Base-by-base conservation (phyloP, 2,113 vertebrate species). In the Aphelocoma coerulescens region DNA sequence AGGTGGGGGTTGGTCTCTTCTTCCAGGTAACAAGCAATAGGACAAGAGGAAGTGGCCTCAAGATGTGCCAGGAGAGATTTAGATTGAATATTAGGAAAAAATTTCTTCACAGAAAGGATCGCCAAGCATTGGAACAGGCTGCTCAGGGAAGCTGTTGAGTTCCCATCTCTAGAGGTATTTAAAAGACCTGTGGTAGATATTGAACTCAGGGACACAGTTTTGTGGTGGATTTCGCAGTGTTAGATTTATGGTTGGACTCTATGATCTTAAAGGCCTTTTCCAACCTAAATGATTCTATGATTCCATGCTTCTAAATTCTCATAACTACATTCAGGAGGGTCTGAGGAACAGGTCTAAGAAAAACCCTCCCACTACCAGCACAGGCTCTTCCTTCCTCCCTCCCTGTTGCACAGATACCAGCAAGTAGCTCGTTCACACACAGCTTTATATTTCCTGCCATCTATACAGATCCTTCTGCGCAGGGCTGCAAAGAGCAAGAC, bases 161-260 rank as follows among this genome's bases (percentile, higher is more conserved):
- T 39, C 12, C 44, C 20, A 41, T 39, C n/a, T 48, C n/a, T n/a
- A 26, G 16, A 83, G 19, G 32, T 24, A 52, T 24, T 44, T 32
- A 43, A 43, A 75, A 82, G 26, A 41, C 0, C 0, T 20, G 30
- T 27, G 62, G 27, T 18, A 77, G 22, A 43, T 3, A 4, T 1
- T 5, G 18, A 33, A 14, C 32, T 58, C 5, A 41, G 18, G 24
- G 48, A 71, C 16, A 9, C 1, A 9, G 20, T 32, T 71, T 48
- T 39, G 18, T 15, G 18, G 24, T 41, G 23, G 39, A 30, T 17
- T 71, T 39, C 19, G 12, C n/a, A 67, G 9, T 6, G 13, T 16
- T 22, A 44, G 33, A 30, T 51, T 74, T 65, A 81, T 0, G 0
- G 16, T 3, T 59, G 58, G 11, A 72, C 39, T 44, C 3, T 1